phyloP scores from a whole-genome alignment of 2,113 vertebrate genomes.

The Argyrosomus japonicus region DNA sequence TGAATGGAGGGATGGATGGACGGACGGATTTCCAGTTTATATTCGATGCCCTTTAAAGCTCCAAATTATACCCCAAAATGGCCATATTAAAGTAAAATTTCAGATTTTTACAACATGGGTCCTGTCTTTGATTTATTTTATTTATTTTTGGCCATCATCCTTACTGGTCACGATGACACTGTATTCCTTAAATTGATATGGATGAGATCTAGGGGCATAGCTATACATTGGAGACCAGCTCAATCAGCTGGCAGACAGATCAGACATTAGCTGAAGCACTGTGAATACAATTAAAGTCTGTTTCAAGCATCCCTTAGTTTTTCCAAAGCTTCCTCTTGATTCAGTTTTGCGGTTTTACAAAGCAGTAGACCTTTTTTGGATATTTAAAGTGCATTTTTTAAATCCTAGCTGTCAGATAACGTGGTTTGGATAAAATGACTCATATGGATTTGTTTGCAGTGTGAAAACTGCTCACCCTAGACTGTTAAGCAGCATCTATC shows the following conservation, averaged over 20 bases:
- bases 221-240: neutral
- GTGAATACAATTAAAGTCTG: too few relatives aligned
- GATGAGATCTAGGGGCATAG: neutral
- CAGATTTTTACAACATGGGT: neutral
- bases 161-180: neutral
- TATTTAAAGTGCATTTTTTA: neutral
- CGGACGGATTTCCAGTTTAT: neutral
- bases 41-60: neutral
- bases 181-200: neutral
- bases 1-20: neutral
- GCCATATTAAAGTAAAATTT: neutral
- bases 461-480: neutral
- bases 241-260: neutral
- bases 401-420: neutral
- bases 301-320: neutral
- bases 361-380: neutral
- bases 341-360: neutral
- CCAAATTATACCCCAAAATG: neutral
- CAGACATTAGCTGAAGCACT: too few relatives aligned
- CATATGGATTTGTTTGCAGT: neutral
- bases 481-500: neutral
- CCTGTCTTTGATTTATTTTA: neutral
- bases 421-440: too few relatives aligned
- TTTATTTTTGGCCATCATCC: neutral
- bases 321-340: neutral